These are phyloP conservation scores for Pogonognathellus flavescens DNA, from an alignment of 1,140 invertebrate genomes.

Conservation along the genomic window DNA sequence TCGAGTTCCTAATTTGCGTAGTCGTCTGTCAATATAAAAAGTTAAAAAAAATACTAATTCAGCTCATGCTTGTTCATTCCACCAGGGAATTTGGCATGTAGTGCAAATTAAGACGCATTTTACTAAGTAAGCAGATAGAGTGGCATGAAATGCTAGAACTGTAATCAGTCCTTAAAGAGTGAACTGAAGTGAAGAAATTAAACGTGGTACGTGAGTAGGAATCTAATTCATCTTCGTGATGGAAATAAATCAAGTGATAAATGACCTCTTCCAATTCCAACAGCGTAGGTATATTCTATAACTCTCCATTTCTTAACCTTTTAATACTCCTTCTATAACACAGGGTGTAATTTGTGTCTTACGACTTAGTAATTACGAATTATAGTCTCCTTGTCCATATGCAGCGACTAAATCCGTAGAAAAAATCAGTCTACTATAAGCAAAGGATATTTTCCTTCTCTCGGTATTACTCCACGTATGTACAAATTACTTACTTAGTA, in stretches of 20 bases:
- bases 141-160: neutral
- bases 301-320: neutral
- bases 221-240: conserved; percentile 46
- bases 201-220: conserved; percentile 27
- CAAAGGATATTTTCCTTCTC: no score
- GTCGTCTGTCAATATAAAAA: no score
- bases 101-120: no score
- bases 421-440: no score
- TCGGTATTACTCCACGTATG: neutral
- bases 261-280: neutral
- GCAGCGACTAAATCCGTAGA: no score
- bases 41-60: no score
- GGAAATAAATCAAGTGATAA: conserved; percentile 45
- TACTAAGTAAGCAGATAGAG: neutral
- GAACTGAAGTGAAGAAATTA: conserved; percentile 15
- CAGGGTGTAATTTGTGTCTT: neutral
- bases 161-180: neutral
- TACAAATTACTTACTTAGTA: neutral
- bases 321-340: neutral
- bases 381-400: neutral
- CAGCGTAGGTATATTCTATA: neutral
- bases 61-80: no score
- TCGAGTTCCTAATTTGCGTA: no score
- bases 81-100: no score
- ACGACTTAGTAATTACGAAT: neutral